Conservation (phyloP, 1,140 invertebrate species). For the Frieseomelitta varia region DNA sequence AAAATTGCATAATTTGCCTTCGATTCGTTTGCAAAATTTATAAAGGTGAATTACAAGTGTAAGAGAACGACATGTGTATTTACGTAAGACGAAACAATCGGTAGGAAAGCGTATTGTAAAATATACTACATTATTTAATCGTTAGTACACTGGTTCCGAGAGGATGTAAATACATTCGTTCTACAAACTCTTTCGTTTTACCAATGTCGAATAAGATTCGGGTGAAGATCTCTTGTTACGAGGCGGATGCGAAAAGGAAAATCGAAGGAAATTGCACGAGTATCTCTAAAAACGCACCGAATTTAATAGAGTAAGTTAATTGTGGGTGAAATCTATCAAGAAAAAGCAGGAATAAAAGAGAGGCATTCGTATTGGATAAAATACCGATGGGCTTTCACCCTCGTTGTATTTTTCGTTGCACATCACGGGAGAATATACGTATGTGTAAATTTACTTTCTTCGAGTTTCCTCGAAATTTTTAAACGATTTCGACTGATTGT, state of each 20-base stretch:
- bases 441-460: too few species aligned
- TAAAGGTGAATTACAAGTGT: not conserved
- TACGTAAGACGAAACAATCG: constrained; percentile 12
- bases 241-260: not conserved
- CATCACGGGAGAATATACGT: not conserved
- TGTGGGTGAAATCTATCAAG: not conserved
- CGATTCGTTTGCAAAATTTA: constrained; percentile 6
- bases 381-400: constrained; percentile 23
- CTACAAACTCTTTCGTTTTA: not conserved
- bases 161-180: constrained; percentile 38
- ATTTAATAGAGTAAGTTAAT: constrained; percentile 39
- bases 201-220: not conserved
- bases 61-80: constrained; percentile 28
- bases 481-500: not conserved
- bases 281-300: constrained; percentile 24
- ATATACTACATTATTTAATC: constrained; percentile 22
- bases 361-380: constrained; percentile 11
- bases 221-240: not conserved
- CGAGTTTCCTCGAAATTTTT: too few species aligned
- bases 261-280: not conserved
- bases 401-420: not conserved
- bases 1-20: not conserved
- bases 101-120: constrained; percentile 23
- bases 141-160: not conserved
- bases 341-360: not conserved